Evolutionary conservation across 1,140 invertebrate species (phyloP), one percentile per base, ranked within the genome.

Genomic region (Plodia interpunctella): DNA sequence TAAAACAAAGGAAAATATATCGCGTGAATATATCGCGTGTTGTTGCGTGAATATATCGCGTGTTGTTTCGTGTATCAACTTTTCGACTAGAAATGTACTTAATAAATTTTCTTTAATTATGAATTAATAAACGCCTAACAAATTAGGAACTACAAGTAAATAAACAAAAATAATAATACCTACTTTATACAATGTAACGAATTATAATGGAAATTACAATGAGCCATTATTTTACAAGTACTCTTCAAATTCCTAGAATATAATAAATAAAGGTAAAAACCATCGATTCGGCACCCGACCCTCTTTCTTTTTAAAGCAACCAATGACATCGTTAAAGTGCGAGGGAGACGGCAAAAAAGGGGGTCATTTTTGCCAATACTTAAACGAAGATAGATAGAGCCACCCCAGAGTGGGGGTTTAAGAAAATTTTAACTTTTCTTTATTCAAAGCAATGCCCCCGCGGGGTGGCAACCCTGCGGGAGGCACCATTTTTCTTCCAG

Each of bases 391-490:
- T 78, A 88, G 81, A 86, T 85, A 80, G 63, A 66, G 68, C 74
- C 72, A 71, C 80, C 74, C 51, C 72, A 17, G 21, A 10, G 57
- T n/a, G 67, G 62, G 66, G 69, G 70, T 78, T 84, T 80, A 84
- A 86, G 83, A 84, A 87, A 87, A 87, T 83, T 87, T 87, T 86
- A 86, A 87, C 79, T 86, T 87, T 87, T 87, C 83, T 86, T 87
- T 83, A 85, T 83, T 83, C 83, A 80, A 72, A 72, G 68, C 68
- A 49, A 61, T 66, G 58, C 71, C 67, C 66, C 68, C 66, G 52
- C 66, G 66, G 68, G 76, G 65, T 53, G 68, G 59, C 51, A 52
- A 35, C 59, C 55, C 49, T 61, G 62, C 53, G 73, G 75, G 71
- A 32, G 70, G 63, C 49, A 60, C 73, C 74, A 83, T 80, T 83